phyloP scores from a whole-genome alignment of 2,797 vertebrate species.

The Notolepis coatsorum region DNA sequence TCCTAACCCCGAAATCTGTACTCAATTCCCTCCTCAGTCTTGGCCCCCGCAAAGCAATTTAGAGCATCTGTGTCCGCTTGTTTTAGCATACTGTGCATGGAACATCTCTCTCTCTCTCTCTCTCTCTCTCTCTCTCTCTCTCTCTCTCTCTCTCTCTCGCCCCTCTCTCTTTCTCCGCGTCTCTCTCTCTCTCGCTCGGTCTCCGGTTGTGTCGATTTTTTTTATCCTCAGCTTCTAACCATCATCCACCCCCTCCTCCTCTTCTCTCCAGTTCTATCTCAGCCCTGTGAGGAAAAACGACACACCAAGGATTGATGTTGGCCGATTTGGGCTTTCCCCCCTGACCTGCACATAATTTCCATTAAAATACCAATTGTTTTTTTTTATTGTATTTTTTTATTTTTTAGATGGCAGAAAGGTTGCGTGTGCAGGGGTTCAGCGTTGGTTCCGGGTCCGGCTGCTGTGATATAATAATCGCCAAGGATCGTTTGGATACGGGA shows the following conservation, averaged over 20 bases:
- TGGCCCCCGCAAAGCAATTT: slow-evolving; percentile 12
- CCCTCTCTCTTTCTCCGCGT: slow-evolving; percentile 55
- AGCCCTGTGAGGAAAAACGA: slow-evolving; percentile 67
- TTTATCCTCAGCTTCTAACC: slow-evolving; percentile 16
- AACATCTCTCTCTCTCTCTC: slow-evolving; percentile 62
- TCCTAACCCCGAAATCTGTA: not conserved
- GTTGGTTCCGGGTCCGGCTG: slow-evolving; percentile 52
- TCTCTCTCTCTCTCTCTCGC: slow-evolving; percentile 15
- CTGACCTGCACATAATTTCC: slow-evolving; percentile 31
- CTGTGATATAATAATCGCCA: slow-evolving; percentile 63
- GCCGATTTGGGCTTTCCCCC: slow-evolving; percentile 42
- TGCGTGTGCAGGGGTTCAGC: slow-evolving; percentile 47
- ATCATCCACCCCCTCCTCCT: slow-evolving; percentile 45
- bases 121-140: slow-evolving; percentile 65
- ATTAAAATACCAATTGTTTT: not conserved
- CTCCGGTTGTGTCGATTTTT: slow-evolving; percentile 3
- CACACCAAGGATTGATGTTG: slow-evolving; percentile 65
- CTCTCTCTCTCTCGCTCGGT: not conserved
- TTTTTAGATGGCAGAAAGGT: slow-evolving; percentile 69
- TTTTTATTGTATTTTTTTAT: slow-evolving; percentile 34
- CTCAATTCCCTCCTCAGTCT: not conserved
- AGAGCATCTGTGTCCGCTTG: not conserved
- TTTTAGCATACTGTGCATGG: slow-evolving; percentile 35
- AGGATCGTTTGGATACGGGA: slow-evolving; percentile 67
- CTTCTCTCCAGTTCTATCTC: slow-evolving; percentile 74